Evolutionary conservation across 2,888 invertebrate genomes (phyloP), one percentile per base, ranked within the genome.

Genomic region (Conomelus anceps): DNA sequence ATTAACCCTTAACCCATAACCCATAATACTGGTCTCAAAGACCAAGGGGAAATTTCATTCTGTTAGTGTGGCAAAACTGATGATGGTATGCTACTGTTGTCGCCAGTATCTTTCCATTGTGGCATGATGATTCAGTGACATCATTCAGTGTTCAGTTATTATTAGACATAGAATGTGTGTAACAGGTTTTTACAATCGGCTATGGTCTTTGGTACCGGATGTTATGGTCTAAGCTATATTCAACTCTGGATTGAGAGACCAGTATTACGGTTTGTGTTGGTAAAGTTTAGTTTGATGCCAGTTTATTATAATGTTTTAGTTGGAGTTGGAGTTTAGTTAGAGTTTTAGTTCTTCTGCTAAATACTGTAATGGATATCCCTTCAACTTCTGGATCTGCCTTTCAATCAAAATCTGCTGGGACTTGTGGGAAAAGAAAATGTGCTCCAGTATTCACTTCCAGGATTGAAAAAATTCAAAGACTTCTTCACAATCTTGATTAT

Each of bases 11-110:
- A 84, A 63, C 41, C 88, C 88, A 22, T 84, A 88, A 63, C 41
- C 88, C 88, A 22, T 84, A 88, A 34, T 22, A 88, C 88, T 63
- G 88, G 88, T 88, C 88, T 88, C 41, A 22, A 22, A 34, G 88
- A 88, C 63, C 88, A 11, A 22, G 22, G 88, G 88, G 34, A 22
- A 88, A 88, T 63, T 88, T 88, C 13, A 34, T 87, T 87, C 34
- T 23, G 24, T 34, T 34, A 17, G 34, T 34, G 34, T 9, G 13
- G 34, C 34, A 17, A 6, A 29, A 13, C 34, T 41, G 41, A 41
- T 41, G 88, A 20, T 41, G n/a, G 88, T 84, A 41, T 88, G 41
- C 22, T 13, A 6, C 11, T n/a, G 26, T 13, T 87, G 4, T 23
- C 26, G 11, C 63, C n/a, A 34, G 63, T 88, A 88, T 23, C 41